phyloP scores from a whole-genome alignment of 2,888 invertebrate genomes.

The Nephrotoma flavescens region DNA sequence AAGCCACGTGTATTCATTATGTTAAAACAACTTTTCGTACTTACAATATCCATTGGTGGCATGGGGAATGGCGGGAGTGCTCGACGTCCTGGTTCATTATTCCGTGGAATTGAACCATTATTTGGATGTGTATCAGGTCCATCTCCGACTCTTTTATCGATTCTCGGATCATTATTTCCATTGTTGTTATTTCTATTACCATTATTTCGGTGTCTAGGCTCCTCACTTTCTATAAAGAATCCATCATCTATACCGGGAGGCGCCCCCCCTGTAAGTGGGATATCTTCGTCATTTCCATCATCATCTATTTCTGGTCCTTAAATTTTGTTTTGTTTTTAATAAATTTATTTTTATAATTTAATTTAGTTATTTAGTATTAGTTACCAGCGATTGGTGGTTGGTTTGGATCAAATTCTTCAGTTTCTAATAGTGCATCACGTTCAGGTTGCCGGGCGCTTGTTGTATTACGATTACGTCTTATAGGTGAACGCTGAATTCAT shows the following conservation, averaged over 20 bases:
- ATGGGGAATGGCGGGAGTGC: conserved; percentile 14
- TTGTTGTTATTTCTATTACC: conserved; percentile 8
- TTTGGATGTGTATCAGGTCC: background rate
- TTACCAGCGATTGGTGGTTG: conserved; percentile 35
- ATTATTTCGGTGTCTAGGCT: conserved; percentile 22
- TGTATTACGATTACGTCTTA: conserved; percentile 7
- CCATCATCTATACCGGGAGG: conserved; percentile 52
- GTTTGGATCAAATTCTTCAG: conserved; percentile 29
- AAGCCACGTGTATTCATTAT: background rate
- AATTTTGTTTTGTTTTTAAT: background rate
- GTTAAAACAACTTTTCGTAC: background rate
- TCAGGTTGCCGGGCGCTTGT: background rate
- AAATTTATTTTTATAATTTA: background rate
- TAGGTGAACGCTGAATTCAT: background rate
- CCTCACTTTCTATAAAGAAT: conserved; percentile 28
- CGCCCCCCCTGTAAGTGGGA: conserved; percentile 28
- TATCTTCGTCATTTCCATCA: conserved; percentile 27
- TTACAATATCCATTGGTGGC: conserved; percentile 15
- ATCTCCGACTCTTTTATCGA: background rate
- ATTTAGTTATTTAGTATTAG: background rate
- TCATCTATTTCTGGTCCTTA: conserved; percentile 41
- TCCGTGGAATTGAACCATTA: background rate
- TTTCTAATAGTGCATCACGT: conserved; percentile 33
- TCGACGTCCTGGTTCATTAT: conserved; percentile 4
- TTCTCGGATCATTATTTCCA: background rate